Evolutionary conservation across 2,113 vertebrate genomes (phyloP).

Genomic region (Embiotoca jacksoni): DNA sequence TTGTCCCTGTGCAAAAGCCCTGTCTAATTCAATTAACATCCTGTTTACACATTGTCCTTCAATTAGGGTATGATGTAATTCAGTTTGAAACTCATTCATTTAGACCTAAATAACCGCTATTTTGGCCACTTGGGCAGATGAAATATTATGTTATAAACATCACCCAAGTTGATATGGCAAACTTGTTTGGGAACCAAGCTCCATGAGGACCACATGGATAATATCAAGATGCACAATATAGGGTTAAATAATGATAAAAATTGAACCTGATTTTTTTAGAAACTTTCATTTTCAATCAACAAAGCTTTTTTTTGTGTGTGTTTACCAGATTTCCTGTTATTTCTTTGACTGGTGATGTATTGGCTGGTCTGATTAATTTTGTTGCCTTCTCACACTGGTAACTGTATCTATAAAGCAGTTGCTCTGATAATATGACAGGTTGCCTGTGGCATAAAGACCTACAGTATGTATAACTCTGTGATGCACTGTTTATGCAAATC

Average conservation of each 20-base stretch:
- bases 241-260: no score
- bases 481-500: slow-evolving; percentile 26
- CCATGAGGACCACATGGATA: no score
- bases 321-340: not conserved
- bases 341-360: not conserved
- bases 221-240: no score
- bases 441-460: slow-evolving; percentile 12
- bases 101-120: not conserved
- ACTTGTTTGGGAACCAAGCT: no score
- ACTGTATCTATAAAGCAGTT: not conserved
- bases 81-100: not conserved
- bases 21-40: not conserved
- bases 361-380: not conserved
- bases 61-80: not conserved
- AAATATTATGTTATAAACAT: not conserved
- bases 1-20: not conserved
- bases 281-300: no score
- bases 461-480: not conserved
- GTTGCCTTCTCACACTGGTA: not conserved
- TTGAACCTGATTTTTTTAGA: no score
- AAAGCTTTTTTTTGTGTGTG: not conserved
- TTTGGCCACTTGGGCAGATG: not conserved
- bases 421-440: slow-evolving; percentile 9
- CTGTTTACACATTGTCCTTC: slow-evolving; percentile 8
- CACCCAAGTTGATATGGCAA: no score